Conservation (phyloP, 2,797 vertebrate species). For the Ateles fusciceps region DNA sequence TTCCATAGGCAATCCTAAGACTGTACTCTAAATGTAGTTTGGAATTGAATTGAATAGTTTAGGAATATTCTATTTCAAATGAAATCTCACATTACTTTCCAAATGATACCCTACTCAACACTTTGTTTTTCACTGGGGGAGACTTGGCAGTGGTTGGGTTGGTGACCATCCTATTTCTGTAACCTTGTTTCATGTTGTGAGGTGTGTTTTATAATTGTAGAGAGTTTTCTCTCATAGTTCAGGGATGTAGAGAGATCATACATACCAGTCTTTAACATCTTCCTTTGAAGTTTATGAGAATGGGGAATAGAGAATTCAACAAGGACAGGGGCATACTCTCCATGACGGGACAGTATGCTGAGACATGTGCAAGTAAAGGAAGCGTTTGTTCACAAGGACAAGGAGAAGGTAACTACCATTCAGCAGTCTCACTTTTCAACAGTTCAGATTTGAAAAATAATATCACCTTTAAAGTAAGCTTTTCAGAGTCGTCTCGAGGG, state of each 20-base stretch:
- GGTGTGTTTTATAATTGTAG: not conserved
- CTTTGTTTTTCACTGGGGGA: not conserved
- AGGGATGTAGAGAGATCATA: not conserved
- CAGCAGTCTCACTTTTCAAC: not conserved
- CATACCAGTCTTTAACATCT: not conserved
- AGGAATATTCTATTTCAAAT: not conserved
- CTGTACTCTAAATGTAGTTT: not conserved
- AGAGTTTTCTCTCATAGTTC: not conserved
- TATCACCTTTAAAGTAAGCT: not conserved
- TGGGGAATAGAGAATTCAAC: not conserved
- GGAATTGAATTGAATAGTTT: not conserved
- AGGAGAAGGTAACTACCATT: not conserved
- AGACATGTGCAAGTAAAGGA: not conserved
- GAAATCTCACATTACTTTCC: not conserved
- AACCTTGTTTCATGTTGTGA: not conserved
- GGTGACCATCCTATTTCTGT: not conserved
- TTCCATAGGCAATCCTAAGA: not conserved
- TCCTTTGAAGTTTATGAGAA: not conserved
- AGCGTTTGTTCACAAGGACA: not conserved
- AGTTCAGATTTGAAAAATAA: not conserved
- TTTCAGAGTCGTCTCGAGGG: not conserved
- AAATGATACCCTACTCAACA: not conserved
- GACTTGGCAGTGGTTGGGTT: not conserved
- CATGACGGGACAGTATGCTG: rapidly evolving
- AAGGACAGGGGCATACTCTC: not conserved